Evolutionary conservation across 2,797 vertebrate genomes (phyloP).

Genomic region (Syngnathus rostellatus): DNA sequence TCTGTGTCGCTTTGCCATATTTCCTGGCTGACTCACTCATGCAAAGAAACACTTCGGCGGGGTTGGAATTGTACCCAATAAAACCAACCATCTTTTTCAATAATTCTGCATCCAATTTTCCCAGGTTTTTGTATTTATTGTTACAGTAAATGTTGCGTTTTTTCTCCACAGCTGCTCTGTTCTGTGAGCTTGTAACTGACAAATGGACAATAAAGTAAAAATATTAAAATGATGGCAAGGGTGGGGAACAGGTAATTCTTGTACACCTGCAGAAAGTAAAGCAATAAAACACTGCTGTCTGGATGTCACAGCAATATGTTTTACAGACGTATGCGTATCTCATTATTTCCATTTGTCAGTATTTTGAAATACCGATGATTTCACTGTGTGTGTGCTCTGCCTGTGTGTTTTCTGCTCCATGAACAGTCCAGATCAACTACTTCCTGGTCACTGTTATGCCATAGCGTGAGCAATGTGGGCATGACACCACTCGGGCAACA

Average conservation of each 20-base stretch:
- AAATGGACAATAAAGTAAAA: constrained; percentile 60
- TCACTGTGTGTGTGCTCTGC: neutral
- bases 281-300: constrained; percentile 96
- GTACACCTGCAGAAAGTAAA: constrained; percentile 81
- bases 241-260: constrained; percentile 51
- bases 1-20: constrained; percentile 18
- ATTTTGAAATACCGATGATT: neutral
- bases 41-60: constrained; percentile 47
- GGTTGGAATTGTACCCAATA: constrained; percentile 27
- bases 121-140: constrained; percentile 81
- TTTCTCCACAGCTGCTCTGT: constrained; percentile 81
- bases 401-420: too few species aligned
- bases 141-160: constrained; percentile 73
- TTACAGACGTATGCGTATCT: constrained; percentile 38
- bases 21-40: constrained; percentile 35
- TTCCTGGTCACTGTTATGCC: too few species aligned
- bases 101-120: neutral
- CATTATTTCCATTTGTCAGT: neutral
- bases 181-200: constrained; percentile 87
- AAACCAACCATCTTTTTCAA: constrained; percentile 48
- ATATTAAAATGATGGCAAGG: constrained; percentile 26
- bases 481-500: too few species aligned
- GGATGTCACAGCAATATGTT: constrained; percentile 80
- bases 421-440: too few species aligned
- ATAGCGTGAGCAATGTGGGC: too few species aligned